phyloP scores from a whole-genome alignment of 1,140 invertebrate genomes.

The Dinoponera quadriceps region DNA sequence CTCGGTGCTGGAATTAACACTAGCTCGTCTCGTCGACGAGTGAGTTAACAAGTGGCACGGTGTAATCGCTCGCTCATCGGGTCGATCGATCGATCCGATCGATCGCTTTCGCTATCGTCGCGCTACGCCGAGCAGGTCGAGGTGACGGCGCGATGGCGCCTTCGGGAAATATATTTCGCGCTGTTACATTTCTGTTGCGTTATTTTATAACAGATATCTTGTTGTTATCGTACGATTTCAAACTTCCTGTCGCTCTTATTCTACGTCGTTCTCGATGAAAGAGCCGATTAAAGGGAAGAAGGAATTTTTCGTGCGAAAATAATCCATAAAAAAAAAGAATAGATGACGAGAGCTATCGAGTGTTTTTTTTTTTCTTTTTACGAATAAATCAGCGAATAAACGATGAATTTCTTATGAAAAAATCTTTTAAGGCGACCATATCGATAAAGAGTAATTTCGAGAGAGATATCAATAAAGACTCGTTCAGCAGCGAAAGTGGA shows the following conservation, averaged over 20 bases:
- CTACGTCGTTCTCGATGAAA: too few relatives aligned
- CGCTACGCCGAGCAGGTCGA: not conserved
- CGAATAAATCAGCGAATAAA: too few relatives aligned
- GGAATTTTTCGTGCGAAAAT: too few relatives aligned
- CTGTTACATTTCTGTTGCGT: not conserved
- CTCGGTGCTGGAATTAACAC: constrained; percentile 41
- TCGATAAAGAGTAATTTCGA: too few relatives aligned
- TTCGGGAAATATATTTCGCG: constrained; percentile 13
- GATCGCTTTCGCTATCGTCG: constrained; percentile 47
- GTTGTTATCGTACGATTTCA: not conserved
- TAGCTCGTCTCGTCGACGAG: constrained; percentile 41
- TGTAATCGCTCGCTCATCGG: constrained; percentile 28
- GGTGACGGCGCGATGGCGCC: not conserved
- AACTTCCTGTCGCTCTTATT: not conserved
- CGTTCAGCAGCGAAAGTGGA: too few relatives aligned
- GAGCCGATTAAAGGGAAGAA: too few relatives aligned
- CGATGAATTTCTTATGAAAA: too few relatives aligned
- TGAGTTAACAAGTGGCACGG: constrained; percentile 37
- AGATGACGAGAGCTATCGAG: too few relatives aligned
- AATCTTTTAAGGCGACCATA: too few relatives aligned
- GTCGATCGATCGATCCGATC: not conserved
- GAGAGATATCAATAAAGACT: too few relatives aligned
- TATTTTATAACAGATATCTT: not conserved
- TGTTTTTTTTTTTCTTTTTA: too few relatives aligned
- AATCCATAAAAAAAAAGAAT: too few relatives aligned